Conservation (phyloP, 1,140 invertebrate species). For the Pseudomyrmex sp. region DNA sequence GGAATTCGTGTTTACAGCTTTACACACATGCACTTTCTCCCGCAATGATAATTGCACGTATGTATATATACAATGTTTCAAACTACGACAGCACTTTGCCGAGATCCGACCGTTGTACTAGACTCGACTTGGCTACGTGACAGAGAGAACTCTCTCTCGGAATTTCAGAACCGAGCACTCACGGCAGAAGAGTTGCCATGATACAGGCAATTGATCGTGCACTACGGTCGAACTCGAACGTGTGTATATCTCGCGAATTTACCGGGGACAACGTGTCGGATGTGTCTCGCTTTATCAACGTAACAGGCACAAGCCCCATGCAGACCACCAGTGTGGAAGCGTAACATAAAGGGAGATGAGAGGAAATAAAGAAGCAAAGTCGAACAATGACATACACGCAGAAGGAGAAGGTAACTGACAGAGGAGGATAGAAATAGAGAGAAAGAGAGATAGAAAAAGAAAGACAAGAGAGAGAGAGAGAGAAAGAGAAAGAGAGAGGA, state of each 20-base stretch:
- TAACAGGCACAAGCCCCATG: constrained; percentile 63
- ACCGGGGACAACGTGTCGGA: neutral
- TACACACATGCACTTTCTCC: constrained; percentile 17
- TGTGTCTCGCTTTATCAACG: constrained; percentile 10
- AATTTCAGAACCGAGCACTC: neutral
- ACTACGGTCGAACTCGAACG: neutral
- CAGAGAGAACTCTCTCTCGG: neutral
- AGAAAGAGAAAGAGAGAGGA: neutral
- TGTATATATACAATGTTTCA: too few relatives aligned
- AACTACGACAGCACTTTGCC: neutral
- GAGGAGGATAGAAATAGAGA: constrained; percentile 4
- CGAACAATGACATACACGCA: constrained; percentile 21
- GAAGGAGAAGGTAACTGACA: neutral
- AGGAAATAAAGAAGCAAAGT: constrained; percentile 15
- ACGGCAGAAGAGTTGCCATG: too few relatives aligned
- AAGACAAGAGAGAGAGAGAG: neutral
- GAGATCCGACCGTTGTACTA: constrained; percentile 5
- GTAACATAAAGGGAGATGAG: constrained; percentile 47
- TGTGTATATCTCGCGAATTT: neutral
- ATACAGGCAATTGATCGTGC: neutral
- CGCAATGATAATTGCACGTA: neutral
- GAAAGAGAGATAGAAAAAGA: neutral
- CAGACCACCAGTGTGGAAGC: constrained; percentile 45
- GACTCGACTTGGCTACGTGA: neutral
- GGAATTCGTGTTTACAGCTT: neutral